Percentiles rank a stretch among this genome's conserved stretches.
phyloP scores from a whole-genome alignment of 2,888 invertebrate species.

The Diarsia brunnea region DNA sequence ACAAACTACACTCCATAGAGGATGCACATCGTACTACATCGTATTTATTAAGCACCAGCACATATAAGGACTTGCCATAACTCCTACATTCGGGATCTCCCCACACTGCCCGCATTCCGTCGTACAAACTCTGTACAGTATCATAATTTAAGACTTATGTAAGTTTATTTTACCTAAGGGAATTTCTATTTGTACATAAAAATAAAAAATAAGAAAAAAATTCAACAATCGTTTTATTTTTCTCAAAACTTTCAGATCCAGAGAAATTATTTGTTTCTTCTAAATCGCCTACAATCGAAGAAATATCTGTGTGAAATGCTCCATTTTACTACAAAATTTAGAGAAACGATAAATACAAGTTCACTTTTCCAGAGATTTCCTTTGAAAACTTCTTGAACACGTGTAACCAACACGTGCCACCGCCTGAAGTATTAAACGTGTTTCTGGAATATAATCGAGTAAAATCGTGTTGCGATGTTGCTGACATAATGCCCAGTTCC shows the following conservation, averaged over 20 bases:
- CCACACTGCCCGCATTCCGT: constrained; percentile 81
- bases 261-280: background rate
- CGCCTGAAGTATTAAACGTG: background rate
- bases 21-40: constrained; percentile 61
- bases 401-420: background rate
- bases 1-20: constrained; percentile 57
- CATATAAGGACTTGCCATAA: constrained; percentile 74
- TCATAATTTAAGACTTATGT: constrained; percentile 83
- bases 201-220: constrained; percentile 75
- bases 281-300: background rate
- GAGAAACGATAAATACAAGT: background rate
- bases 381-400: background rate
- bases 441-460: background rate
- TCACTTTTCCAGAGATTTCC: background rate
- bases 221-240: constrained; percentile 50
- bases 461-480: background rate
- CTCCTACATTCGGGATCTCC: constrained; percentile 74
- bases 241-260: background rate
- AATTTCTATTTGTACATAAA: constrained; percentile 89
- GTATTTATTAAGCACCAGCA: constrained; percentile 73
- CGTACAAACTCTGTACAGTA: constrained; percentile 83
- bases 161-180: constrained; percentile 85
- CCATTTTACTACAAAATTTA: background rate
- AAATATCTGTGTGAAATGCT: background rate
- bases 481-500: no score